Evolutionary conservation across 2,888 invertebrate species (phyloP).

Genomic region (Mamestra brassicae): DNA sequence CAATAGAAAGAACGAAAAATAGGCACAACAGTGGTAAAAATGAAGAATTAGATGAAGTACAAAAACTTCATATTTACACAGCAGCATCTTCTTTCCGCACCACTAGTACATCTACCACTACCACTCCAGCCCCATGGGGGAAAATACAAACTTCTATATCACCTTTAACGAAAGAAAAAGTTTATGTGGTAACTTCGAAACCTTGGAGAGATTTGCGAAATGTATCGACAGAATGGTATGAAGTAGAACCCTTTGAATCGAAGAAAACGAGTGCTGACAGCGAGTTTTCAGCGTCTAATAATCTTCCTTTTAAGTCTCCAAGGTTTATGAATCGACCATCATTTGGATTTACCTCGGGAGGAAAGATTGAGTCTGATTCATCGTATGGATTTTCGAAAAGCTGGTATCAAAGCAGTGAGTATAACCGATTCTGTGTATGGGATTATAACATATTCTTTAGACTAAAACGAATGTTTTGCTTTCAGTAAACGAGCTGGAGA

Average conservation of each 20-base stretch:
- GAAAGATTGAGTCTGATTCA: conserved; percentile 81
- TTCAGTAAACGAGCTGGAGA: conserved; percentile 91
- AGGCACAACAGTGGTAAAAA: conserved; percentile 75
- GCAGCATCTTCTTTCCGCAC: conserved; percentile 85
- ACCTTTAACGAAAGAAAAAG: conserved; percentile 94
- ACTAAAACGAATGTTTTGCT: conserved; percentile 56
- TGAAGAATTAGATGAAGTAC: conserved; percentile 74
- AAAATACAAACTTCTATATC: conserved; percentile 93
- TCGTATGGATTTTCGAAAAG: conserved; percentile 84
- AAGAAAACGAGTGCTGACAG: conserved; percentile 77
- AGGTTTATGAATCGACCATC: conserved; percentile 91
- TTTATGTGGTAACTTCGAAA: conserved; percentile 96
- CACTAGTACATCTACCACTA: conserved; percentile 82
- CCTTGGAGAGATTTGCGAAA: conserved; percentile 86
- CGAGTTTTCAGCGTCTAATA: conserved; percentile 74
- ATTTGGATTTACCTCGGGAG: conserved; percentile 85
- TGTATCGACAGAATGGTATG: conserved; percentile 78
- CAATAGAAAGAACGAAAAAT: conserved; percentile 79
- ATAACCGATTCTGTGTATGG: conserved; percentile 3
- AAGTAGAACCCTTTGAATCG: conserved; percentile 79
- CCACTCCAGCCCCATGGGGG: conserved; percentile 92
- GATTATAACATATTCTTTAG: neutral
- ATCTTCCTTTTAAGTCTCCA: conserved; percentile 86
- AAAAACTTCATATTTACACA: conserved; percentile 84
- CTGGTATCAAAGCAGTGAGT: conserved; percentile 88